A percentile compares a stretch with the other conserved stretches of the same genome.
Evolutionary conservation across 1,140 invertebrate species (phyloP).

Genomic region (Zaprionus ornatus): DNA sequence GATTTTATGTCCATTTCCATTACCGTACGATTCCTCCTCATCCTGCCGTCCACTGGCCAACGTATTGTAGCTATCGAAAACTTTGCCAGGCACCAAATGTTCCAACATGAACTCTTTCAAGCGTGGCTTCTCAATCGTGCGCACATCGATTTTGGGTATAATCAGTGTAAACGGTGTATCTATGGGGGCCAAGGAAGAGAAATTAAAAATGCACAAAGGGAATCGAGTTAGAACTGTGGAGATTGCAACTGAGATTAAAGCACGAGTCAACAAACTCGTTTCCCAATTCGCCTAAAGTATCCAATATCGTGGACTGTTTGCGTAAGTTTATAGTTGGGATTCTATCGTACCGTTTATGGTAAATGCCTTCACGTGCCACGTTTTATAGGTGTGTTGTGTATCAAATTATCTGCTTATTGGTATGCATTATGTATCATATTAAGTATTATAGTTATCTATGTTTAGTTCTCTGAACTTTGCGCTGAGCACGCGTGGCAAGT

Average conservation of each 20-base stretch:
- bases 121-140: conserved; percentile 84
- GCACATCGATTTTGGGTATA: conserved; percentile 85
- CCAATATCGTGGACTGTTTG: conserved; percentile 5
- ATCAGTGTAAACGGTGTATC: conserved; percentile 86
- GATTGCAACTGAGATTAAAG: not conserved
- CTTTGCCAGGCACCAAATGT: conserved; percentile 85
- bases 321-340: conserved; percentile 1
- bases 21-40: conserved; percentile 77
- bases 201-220: conserved; percentile 2
- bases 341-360: not conserved
- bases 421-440: conserved; percentile 7
- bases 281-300: not conserved
- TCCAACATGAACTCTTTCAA: conserved; percentile 86
- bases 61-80: conserved; percentile 84
- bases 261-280: not conserved
- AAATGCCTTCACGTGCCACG: conserved; percentile 15
- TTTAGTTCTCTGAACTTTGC: conserved; percentile 5
- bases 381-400: conserved; percentile 15
- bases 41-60: conserved; percentile 75
- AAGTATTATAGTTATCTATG: not conserved
- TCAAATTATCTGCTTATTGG: conserved; percentile 9
- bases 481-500: not conserved
- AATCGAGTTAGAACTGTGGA: not conserved
- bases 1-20: conserved; percentile 84
- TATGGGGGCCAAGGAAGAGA: conserved; percentile 72